A percentile compares a stretch with the other conserved stretches of the same genome.
These are phyloP conservation scores for Bubalus kerabau DNA, from an alignment of 2,113 vertebrate species.

Conservation along the genomic window DNA sequence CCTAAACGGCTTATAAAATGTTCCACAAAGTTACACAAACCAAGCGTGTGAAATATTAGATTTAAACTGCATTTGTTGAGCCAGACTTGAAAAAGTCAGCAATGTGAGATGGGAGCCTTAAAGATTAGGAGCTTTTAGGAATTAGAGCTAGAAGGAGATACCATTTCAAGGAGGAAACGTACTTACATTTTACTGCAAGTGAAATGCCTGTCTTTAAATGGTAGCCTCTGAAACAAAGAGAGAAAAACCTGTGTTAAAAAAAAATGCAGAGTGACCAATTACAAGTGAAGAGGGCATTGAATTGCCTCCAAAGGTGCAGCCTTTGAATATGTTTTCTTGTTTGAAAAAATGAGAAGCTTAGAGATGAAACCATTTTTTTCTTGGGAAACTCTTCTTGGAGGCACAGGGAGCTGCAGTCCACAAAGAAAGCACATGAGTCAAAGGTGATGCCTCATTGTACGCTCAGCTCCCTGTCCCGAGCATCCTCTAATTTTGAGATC, in stretches of 20 bases:
- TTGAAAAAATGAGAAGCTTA: background rate
- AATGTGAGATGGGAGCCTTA: background rate
- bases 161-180: conserved; percentile 5
- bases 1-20: background rate
- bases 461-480: background rate
- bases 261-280: background rate
- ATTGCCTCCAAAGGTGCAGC: background rate
- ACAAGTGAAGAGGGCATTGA: background rate
- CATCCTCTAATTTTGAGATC: background rate
- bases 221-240: conserved; percentile 65
- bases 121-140: background rate
- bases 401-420: background rate
- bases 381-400: background rate
- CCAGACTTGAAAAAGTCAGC: background rate
- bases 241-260: background rate
- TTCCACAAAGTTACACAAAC: background rate
- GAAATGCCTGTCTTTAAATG: conserved; percentile 61
- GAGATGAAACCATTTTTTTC: background rate
- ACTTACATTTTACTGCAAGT: conserved; percentile 72
- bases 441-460: accelerated
- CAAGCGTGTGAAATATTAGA: background rate
- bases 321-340: background rate
- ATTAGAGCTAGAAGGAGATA: background rate
- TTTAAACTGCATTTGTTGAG: background rate
- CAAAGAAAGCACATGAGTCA: background rate